These are phyloP conservation scores for Crotophaga sulcirostris DNA, from an alignment of 2,113 vertebrate genomes.

Conservation along the genomic window DNA sequence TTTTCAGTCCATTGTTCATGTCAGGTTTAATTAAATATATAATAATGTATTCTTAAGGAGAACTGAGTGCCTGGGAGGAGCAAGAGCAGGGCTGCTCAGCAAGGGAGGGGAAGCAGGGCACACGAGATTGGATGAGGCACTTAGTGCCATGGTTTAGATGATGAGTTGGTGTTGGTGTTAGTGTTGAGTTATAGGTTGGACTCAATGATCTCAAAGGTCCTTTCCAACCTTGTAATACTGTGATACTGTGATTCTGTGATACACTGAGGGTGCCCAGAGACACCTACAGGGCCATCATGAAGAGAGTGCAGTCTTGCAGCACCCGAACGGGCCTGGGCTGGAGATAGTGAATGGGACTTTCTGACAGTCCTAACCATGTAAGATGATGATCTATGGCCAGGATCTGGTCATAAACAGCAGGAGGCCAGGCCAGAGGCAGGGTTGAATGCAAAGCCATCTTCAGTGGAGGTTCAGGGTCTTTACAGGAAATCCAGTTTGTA, in stretches of 20 bases:
- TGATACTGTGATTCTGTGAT: too few relatives aligned
- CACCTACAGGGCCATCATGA: fast-evolving
- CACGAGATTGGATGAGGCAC: too few relatives aligned
- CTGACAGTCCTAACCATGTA: fast-evolving
- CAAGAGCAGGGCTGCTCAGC: not conserved
- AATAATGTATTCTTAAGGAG: not conserved
- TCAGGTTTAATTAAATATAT: not conserved
- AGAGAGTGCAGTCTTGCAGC: not conserved
- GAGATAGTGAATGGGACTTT: not conserved
- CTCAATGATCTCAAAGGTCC: too few relatives aligned
- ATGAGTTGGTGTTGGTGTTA: too few relatives aligned
- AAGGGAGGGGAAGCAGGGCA: not conserved
- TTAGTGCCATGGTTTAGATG: too few relatives aligned
- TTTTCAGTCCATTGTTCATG: not conserved
- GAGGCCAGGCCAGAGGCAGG: not conserved
- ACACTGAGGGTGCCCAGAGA: fast-evolving
- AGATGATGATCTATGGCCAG: not conserved
- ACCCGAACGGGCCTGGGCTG: not conserved
- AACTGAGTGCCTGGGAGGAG: not conserved
- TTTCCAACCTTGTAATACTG: too few relatives aligned
- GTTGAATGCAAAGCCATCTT: not conserved
- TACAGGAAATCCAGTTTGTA: not conserved
- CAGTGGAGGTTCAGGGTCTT: not conserved
- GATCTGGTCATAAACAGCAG: not conserved
- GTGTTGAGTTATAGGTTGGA: too few relatives aligned